Percentiles rank a stretch among this genome's conserved stretches.
These are phyloP conservation scores for Brotula barbata DNA, from an alignment of 2,797 vertebrate species.

Conservation along the genomic window DNA sequence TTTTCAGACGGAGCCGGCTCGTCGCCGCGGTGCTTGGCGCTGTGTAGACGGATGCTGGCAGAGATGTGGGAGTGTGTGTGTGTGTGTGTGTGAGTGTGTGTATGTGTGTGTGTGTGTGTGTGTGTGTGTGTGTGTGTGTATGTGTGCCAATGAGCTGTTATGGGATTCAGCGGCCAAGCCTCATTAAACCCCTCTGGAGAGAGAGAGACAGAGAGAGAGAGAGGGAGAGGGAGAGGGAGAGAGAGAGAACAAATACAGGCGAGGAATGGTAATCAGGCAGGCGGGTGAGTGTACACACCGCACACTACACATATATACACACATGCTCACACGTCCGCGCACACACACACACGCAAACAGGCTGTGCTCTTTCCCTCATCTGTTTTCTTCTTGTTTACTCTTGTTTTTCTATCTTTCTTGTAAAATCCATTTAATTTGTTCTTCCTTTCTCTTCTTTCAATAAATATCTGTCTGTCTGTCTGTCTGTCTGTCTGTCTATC, in stretches of 20 bases:
- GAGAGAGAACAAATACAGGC: constrained; percentile 52
- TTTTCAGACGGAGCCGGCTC: constrained; percentile 66
- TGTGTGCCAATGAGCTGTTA: constrained; percentile 57
- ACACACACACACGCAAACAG: not conserved
- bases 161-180: constrained; percentile 69
- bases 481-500: no score
- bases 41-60: constrained; percentile 59
- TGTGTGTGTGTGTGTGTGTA: constrained; percentile 31
- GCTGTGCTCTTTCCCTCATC: not conserved
- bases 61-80: constrained; percentile 24
- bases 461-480: no score
- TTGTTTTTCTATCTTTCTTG: not conserved
- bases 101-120: constrained; percentile 17
- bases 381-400: constrained; percentile 16
- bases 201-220: constrained; percentile 13
- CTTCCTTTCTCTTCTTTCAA: not conserved
- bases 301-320: not conserved
- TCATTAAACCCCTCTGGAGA: constrained; percentile 71
- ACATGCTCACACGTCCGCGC: constrained; percentile 6
- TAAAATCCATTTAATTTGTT: constrained; percentile 4
- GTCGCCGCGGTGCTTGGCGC: constrained; percentile 48
- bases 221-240: constrained; percentile 18
- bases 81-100: constrained; percentile 39
- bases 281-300: constrained; percentile 16
- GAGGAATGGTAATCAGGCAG: constrained; percentile 54